Evolutionary conservation across 37 sponge, comb jelly and placozoan genomes (phyloP), one percentile per base, ranked within the genome.

Genomic region (Axinella damicornis): DNA sequence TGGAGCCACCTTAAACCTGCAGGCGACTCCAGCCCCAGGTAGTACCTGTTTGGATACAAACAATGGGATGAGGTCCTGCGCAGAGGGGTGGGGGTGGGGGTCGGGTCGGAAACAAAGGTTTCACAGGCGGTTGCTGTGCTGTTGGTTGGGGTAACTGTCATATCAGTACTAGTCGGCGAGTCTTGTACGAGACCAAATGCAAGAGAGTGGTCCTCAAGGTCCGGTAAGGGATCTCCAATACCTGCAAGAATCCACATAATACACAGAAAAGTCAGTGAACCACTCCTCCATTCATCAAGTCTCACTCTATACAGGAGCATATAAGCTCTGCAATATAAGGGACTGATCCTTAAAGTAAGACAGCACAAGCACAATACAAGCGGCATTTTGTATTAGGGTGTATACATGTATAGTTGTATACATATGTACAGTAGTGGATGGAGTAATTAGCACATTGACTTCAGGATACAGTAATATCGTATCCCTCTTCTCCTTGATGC

Each of bases 11-110:
- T 37, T 15, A 60, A 34, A 41, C 85, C 89, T 55, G 84, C 84
- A 18, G 84, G 84, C 0, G 89, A 89, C 2, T 77, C 78, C 53
- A 88, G 46, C 4, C 88, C 88, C 6, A 66, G 25, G 71, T 88
- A 82, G 71, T 73, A 83, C 55, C 2, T 2, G 20, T 21, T 27
- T 5, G 32, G n/a, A 40, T 21, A 52, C 54, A 38, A 25, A 24
- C 17, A 20, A 21, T 55, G 21, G 20, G 53, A 73, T 40, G 74
- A 24, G 2, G 2, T 24, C 52, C 21, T 46, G 4, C 20, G 27
- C 25, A 12, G 46, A 9, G 9, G 4, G 4, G 6, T 46, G 46
- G 74, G 74, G 25, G 15, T 73, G 11, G n/a, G 74, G 4, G 74
- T 53, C 1, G 74, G 52, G 24, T 27, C 28, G 1, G 54, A 0